Conservation (phyloP, 2,113 vertebrate species). For the Pterocles gutturalis region DNA sequence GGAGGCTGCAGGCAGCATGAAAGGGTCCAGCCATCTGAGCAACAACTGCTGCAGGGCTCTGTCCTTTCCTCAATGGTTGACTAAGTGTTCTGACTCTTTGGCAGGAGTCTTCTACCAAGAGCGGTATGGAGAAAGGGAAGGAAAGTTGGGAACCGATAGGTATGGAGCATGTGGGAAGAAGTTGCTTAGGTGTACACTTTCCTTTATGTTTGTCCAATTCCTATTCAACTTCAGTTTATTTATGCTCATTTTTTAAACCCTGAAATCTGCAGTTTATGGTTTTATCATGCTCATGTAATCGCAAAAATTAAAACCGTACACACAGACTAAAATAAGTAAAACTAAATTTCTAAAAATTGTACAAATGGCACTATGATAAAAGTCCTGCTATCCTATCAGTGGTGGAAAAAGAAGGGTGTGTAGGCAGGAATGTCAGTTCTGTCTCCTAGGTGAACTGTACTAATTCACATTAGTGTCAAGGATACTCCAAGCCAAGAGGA, state of each 20-base stretch:
- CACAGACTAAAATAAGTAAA: neutral
- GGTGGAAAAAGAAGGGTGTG: neutral
- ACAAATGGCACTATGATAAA: neutral
- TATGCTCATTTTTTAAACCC: neutral
- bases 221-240: neutral
- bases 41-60: neutral
- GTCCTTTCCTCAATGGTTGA: neutral
- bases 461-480: neutral
- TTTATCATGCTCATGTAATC: neutral
- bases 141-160: rapidly evolving
- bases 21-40: neutral
- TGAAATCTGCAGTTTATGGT: neutral
- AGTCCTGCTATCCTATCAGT: neutral
- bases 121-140: neutral
- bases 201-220: neutral
- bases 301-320: neutral
- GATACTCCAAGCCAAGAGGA: neutral
- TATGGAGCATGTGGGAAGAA: neutral
- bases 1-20: neutral
- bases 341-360: neutral
- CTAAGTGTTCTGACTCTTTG: neutral
- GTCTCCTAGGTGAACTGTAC: neutral
- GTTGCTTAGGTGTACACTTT: neutral
- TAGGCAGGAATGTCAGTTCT: rapidly evolving
- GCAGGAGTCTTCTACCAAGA: neutral